phyloP scores from a whole-genome alignment of 1,140 invertebrate species.

The Eupeodes corollae region DNA sequence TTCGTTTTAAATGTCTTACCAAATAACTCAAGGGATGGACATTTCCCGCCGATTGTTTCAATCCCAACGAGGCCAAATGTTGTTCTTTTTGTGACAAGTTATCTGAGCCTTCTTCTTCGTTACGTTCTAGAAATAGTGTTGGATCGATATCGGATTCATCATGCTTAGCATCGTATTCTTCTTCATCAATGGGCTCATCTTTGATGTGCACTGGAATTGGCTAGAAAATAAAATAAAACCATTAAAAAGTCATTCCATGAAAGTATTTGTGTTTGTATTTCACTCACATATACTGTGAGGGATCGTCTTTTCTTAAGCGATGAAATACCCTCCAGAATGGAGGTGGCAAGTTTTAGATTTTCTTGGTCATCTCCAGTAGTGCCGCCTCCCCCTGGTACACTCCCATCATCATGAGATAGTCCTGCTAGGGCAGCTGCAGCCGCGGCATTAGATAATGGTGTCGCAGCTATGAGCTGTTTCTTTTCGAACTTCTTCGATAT shows the following conservation, averaged over 20 bases:
- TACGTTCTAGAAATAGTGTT: constrained; percentile 33
- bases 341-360: constrained; percentile 8
- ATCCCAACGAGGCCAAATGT: too few relatives aligned
- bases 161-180: constrained; percentile 23
- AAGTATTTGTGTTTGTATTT: constrained; percentile 21
- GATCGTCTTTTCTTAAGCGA: constrained; percentile 36
- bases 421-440: constrained; percentile 2
- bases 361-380: constrained; percentile 4
- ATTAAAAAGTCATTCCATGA: neutral
- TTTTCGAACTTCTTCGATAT: constrained; percentile 19
- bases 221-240: constrained; percentile 9
- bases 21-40: too few relatives aligned
- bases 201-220: constrained; percentile 33
- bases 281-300: constrained; percentile 37
- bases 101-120: constrained; percentile 23
- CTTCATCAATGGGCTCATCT: constrained; percentile 33
- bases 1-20: too few relatives aligned
- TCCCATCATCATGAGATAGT: too few relatives aligned
- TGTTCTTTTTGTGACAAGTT: too few relatives aligned
- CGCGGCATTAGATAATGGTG: constrained; percentile 8
- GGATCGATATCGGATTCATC: constrained; percentile 35
- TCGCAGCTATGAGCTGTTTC: neutral
- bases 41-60: too few relatives aligned
- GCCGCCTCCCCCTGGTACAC: neutral
- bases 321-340: constrained; percentile 33